Conservation (phyloP, 2,797 vertebrate species). For the Emys orbicularis region DNA sequence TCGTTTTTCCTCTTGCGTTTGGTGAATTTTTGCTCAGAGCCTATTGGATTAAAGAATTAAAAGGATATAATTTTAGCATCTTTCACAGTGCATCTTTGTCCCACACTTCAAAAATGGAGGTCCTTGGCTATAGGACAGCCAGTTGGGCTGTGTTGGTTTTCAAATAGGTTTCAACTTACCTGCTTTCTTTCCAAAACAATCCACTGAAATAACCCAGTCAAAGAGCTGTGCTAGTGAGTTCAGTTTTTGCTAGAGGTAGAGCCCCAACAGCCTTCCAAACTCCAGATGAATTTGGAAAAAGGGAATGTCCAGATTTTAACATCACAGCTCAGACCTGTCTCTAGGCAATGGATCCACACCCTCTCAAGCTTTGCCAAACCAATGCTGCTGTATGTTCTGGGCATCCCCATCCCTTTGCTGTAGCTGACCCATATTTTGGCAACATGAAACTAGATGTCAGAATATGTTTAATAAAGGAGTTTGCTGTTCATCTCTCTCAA, state of each 20-base stretch:
- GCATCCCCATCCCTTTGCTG: fast-evolving
- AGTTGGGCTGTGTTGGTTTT: not conserved
- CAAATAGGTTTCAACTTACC: not conserved
- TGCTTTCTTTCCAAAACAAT: slow-evolving; percentile 5
- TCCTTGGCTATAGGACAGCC: not conserved
- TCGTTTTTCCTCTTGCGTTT: not conserved
- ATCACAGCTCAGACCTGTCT: not conserved
- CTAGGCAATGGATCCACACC: not conserved
- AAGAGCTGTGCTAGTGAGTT: not conserved
- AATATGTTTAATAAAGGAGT: not conserved
- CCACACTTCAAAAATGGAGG: not conserved
- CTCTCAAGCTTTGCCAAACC: not conserved
- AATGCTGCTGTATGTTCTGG: not conserved
- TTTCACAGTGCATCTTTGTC: not conserved
- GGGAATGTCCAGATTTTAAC: not conserved
- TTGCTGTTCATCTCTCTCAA: not conserved
- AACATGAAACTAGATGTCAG: not conserved
- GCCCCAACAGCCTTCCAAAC: not conserved
- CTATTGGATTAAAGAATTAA: not conserved
- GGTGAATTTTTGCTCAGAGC: not conserved
- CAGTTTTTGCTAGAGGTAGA: not conserved
- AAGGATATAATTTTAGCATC: not conserved
- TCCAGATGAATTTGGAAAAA: not conserved
- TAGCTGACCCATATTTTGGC: not conserved
- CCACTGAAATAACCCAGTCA: not conserved